Base-by-base conservation (phyloP, 2,113 vertebrate species). In the Bubo blakistoni region DNA sequence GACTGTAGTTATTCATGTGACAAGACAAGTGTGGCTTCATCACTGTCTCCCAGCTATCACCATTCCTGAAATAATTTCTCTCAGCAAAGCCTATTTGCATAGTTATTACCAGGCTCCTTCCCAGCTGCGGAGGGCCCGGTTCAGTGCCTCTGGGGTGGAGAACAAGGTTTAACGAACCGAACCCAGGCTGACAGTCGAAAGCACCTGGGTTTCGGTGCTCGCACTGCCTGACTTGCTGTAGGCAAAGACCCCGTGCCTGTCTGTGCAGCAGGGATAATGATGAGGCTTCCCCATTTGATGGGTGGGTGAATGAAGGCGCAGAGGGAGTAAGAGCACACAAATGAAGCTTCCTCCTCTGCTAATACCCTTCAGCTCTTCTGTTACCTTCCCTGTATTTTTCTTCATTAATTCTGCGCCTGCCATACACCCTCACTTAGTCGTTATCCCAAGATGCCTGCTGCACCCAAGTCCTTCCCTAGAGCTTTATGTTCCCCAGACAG, bases 1-100 rank as follows among this genome's bases (percentile, higher is more conserved):
- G 94, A 4, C 87, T 88, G 71, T 67, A 38, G 76, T 58, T 83
- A 66, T 55, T 79, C 57, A 24, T 73, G 71, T 73, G 85, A 86
- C 32, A 13, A 42, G 57, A 42, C 61, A 73, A 90, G 82, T 38
- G 71, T 13, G 59, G 88, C 82, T 94, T 69, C 67, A 4, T 83
- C 76, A 5, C 70, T 82, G 63, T 61, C 92, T 88, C 46, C 73
- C 58, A 80, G 76, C 78, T 52, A 79, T 63, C 8, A 0, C 58
- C 65, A 4, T 63, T 85, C 71, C 90, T 81, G 55, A 71, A 62
- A 62, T 74, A 3, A 4, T 52, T 72, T 38, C 84, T 81, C 73
- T 57, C 49, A 38, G 72, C 80, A 84, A 59, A 76, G 63, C 67
- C 71, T 8, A 21, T 84, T 55, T 83, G 90, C 76, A 18, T 51